phyloP scores from a whole-genome alignment of 2,888 invertebrate species.

The Hemaris fuciformis region DNA sequence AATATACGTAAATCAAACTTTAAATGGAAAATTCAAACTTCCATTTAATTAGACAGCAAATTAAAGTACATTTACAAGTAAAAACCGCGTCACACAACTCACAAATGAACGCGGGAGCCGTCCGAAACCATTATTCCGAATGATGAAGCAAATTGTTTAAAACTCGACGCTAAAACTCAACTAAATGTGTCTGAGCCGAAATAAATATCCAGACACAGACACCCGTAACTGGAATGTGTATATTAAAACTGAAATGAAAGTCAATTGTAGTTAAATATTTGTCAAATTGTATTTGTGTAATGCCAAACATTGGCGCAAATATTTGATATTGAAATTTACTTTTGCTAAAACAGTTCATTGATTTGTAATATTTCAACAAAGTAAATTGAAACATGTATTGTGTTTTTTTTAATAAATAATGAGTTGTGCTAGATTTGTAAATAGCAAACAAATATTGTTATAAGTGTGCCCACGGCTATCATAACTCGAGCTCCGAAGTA shows the following conservation, averaged over 20 bases:
- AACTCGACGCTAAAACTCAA: slow-evolving; percentile 22
- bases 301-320: neutral
- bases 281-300: neutral
- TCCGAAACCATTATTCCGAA: slow-evolving; percentile 51
- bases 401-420: neutral
- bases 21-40: neutral
- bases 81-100: neutral
- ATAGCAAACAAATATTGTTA: neutral
- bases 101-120: slow-evolving; percentile 32
- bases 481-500: too few species aligned
- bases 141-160: slow-evolving; percentile 56
- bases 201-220: too few species aligned
- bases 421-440: neutral
- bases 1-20: too few species aligned
- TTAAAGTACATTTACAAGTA: neutral
- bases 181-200: slow-evolving; percentile 19
- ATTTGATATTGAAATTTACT: neutral
- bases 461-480: too few species aligned
- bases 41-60: neutral
- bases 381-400: neutral
- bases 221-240: neutral
- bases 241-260: neutral
- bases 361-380: neutral
- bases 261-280: neutral
- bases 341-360: neutral